phyloP scores from a whole-genome alignment of 2,888 invertebrate species.

The Eurois occulta region DNA sequence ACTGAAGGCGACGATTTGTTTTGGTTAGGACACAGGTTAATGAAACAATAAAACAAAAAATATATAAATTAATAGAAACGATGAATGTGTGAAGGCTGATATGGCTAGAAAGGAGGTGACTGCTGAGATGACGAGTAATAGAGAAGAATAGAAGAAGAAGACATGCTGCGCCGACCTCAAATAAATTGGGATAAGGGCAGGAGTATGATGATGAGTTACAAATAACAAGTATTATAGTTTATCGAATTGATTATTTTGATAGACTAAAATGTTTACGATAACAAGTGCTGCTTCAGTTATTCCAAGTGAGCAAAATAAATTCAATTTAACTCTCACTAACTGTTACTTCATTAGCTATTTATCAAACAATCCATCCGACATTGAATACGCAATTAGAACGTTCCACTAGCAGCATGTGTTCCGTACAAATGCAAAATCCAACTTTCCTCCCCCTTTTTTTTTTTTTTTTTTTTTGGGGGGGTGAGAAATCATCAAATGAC shows the following conservation, averaged over 20 bases:
- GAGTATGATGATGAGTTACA: too few relatives aligned
- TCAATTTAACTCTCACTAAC: background rate
- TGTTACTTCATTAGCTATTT: constrained; percentile 9
- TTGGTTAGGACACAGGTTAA: background rate
- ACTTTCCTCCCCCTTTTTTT: constrained; percentile 6
- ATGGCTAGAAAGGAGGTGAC: too few relatives aligned
- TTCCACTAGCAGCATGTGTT: constrained; percentile 17
- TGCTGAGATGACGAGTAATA: too few relatives aligned
- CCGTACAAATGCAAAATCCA: background rate
- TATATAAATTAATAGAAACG: background rate
- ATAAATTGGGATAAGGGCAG: too few relatives aligned
- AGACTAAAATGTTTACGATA: background rate
- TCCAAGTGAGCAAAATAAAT: background rate
- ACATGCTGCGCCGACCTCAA: too few relatives aligned
- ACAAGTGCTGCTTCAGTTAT: background rate
- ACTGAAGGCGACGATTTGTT: background rate
- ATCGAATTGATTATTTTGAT: background rate
- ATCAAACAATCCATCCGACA: background rate
- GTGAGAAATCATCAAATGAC: too few relatives aligned
- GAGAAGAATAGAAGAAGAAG: too few relatives aligned
- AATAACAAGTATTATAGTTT: background rate
- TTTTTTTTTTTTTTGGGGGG: too few relatives aligned
- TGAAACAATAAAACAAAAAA: background rate
- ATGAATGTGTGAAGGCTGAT: too few relatives aligned
- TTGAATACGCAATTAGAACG: constrained; percentile 33